Conservation (phyloP, 2,797 vertebrate genomes). For the Perodicticus potto region DNA sequence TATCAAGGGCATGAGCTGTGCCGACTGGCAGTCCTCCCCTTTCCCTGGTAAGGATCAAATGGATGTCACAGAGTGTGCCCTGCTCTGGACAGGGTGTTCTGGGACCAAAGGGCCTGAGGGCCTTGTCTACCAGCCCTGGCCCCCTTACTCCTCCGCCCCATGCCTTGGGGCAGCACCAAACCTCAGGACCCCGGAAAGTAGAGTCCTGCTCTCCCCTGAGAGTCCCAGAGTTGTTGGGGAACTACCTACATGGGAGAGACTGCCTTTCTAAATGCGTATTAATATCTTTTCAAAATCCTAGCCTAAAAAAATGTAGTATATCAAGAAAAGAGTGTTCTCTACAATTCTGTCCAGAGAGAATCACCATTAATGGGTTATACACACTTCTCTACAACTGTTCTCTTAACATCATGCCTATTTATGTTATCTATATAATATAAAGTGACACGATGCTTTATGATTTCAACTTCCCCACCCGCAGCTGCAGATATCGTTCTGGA, state of each 20-base stretch:
- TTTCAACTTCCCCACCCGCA: background rate
- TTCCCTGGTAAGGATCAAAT: background rate
- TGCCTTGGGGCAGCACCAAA: background rate
- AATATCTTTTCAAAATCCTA: background rate
- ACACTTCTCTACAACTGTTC: background rate
- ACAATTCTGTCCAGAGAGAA: background rate
- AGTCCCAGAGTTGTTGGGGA: background rate
- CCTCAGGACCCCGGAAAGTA: fast-evolving
- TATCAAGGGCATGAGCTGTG: too few relatives aligned
- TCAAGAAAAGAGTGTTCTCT: background rate
- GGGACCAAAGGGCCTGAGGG: background rate
- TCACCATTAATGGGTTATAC: background rate
- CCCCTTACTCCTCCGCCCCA: background rate
- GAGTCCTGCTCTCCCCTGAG: background rate
- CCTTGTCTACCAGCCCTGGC: background rate
- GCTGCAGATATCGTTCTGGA: background rate
- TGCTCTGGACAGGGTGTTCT: background rate
- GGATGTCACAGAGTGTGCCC: background rate
- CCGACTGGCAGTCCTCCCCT: background rate
- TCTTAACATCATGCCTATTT: background rate
- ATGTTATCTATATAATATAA: background rate
- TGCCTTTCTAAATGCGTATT: background rate
- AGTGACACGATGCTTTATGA: background rate
- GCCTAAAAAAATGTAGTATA: background rate
- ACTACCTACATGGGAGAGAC: background rate